Evolutionary conservation across 2,888 invertebrate species (phyloP), one percentile per base, ranked within the genome.

Genomic region (Hypercompe scribonia): DNA sequence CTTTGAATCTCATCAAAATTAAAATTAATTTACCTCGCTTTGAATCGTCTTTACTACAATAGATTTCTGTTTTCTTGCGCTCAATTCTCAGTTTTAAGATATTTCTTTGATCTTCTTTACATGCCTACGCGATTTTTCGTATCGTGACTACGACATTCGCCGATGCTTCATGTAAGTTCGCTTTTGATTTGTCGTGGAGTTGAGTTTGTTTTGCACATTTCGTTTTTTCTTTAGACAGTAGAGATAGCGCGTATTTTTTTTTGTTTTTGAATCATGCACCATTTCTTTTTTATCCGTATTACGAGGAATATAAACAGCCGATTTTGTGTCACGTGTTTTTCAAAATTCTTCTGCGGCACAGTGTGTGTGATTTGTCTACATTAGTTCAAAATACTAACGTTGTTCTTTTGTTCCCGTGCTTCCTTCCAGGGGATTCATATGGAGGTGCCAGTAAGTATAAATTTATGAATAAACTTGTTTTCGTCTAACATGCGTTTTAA

Each of bases 401-500:
- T 87, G 46, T 70, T 86, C 70, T 72, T 89, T 94, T 94, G 88
- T 89, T 90, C 90, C 90, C 89, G 86, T 92, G 90, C 91, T 84
- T 83, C 82, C 91, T 92, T 93, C 86, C 96, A 97, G 97, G 97
- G 96, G 97, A 97, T 96, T 97, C 97, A 90, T 97, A 97, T 96
- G 97, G 97, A 96, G 97, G 97, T 93, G 96, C 97, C 93, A 97
- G 97, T 97, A 96, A 97, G 97, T 97, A 93, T 84, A 81, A 75
- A 15, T 36, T 70, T 74, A 79, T 76, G 54, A 73, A 75, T 81
- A 71, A 74, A 54, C 65, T 0, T 69, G 39, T 7, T 68, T 58
- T 68, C 34, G 18, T 68, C 24, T 50, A 50, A 50, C n/a, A 31
- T 34, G 54, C 54, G 61, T 31, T 61, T 5, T 61, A 61, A 61